Percentiles rank a stretch among this genome's conserved stretches.
These are phyloP conservation scores for Psittacula cyanocephala DNA, from an alignment of 2,113 vertebrate genomes.

Conservation along the genomic window DNA sequence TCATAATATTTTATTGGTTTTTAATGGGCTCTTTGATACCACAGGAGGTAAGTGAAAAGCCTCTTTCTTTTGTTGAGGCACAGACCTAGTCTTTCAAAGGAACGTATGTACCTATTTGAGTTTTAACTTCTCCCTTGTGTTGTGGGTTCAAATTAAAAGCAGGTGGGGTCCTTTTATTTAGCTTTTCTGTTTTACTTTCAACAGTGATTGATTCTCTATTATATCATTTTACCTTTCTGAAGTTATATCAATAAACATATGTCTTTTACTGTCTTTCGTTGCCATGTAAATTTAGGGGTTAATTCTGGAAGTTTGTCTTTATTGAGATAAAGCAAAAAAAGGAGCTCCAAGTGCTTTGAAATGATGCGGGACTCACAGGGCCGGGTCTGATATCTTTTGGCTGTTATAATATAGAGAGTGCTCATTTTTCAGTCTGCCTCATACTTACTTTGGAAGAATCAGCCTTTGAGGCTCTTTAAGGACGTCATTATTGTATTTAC, in stretches of 20 bases:
- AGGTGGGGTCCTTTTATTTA: constrained; percentile 22
- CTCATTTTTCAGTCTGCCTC: neutral
- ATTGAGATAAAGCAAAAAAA: neutral
- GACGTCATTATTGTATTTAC: neutral
- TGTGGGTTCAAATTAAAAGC: neutral
- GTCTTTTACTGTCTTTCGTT: neutral
- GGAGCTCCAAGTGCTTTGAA: neutral
- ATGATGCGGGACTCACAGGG: neutral
- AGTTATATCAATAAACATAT: neutral
- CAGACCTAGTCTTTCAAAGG: constrained; percentile 29
- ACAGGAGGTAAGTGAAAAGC: constrained; percentile 26
- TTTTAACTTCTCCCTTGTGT: constrained; percentile 38
- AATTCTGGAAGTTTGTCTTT: neutral
- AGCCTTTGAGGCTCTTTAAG: neutral
- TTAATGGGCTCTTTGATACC: constrained; percentile 57
- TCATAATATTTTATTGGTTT: constrained; percentile 37
- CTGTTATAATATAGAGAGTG: neutral
- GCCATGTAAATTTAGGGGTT: neutral
- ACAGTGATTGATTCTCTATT: neutral
- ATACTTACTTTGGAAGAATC: neutral
- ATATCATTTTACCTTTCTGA: neutral
- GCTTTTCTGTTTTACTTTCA: constrained; percentile 35
- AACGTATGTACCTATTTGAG: neutral
- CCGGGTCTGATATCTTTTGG: neutral
- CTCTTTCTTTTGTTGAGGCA: constrained; percentile 39